Evolutionary conservation across 2,113 vertebrate genomes (phyloP), one percentile per base, ranked within the genome.

Genomic region (Malurus elegans): DNA sequence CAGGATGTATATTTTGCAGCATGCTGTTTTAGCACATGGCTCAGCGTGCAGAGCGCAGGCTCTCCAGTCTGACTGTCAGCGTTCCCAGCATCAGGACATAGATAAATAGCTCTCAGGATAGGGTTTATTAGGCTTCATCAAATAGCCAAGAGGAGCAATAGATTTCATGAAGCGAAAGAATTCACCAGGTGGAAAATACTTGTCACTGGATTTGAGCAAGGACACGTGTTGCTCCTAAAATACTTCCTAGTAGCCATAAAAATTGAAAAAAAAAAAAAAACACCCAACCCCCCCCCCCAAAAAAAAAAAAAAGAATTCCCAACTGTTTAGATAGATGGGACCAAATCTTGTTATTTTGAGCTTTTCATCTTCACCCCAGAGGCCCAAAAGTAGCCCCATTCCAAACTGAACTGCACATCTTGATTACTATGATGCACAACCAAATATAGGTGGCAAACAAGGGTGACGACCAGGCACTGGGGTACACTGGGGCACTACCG

Each of bases 161-260:
- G 79, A 83, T 70, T 85, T 51, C 0, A 0, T 44, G 44, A 62
- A 90, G 34, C 47, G 50, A 86, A 93, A 85, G 70, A 21, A 88
- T 86, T 86, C 71, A 73, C 66, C 87, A 85, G 78, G 57, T 92
- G 54, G 64, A 93, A 89, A 94, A 91, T 26, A 58, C 20, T 70
- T 10, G 0, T 51, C 42, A n/a, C 38, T 54, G 23, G 66, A 71
- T 86, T 80, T 86, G 47, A 76, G 67, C 34, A 79, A 69, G 44
- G n/a, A 76, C 47, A 81, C 23, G 36, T 23, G 56, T 25, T 76
- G 58, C 34, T 87, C 38, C 51, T 76, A 80, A 95, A 95, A 82
- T 65, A 47, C 31, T 26, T 82, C 38, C 50, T 23, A 79, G 50
- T 8, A 79, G 53, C 65, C 71, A 38, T 36, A 6, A 26, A 31